These are phyloP conservation scores for Fistularia tabacaria DNA, from an alignment of 2,797 vertebrate species.

Conservation along the genomic window DNA sequence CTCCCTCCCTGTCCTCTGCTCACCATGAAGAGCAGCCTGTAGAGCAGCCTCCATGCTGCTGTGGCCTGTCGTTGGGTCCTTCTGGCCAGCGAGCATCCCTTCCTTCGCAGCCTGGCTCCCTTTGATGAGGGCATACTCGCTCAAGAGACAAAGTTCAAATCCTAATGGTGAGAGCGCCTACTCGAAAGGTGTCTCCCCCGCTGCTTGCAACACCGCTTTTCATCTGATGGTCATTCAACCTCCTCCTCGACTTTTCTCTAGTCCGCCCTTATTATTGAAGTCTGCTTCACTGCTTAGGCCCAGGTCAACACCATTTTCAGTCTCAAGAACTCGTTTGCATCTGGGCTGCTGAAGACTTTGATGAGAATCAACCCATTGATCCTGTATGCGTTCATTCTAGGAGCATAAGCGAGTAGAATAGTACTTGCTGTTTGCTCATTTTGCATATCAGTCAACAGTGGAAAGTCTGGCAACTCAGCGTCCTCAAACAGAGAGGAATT, in stretches of 20 bases:
- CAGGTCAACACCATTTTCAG: slow-evolving; percentile 23
- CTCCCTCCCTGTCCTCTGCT: slow-evolving; percentile 44
- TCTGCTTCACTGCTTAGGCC: slow-evolving; percentile 19
- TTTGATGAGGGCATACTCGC: slow-evolving; percentile 71
- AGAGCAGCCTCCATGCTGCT: slow-evolving; percentile 75
- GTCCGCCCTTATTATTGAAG: neutral
- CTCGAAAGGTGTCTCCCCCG: neutral
- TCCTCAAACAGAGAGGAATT: slow-evolving; percentile 36
- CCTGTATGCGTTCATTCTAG: slow-evolving; percentile 39
- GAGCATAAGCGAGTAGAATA: slow-evolving; percentile 43
- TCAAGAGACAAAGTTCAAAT: neutral
- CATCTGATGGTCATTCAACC: slow-evolving; percentile 6
- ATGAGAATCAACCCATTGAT: slow-evolving; percentile 52
- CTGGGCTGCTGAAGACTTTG: slow-evolving; percentile 27
- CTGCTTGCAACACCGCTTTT: slow-evolving; percentile 1
- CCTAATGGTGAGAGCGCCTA: too few relatives aligned
- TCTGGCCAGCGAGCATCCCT: slow-evolving; percentile 73
- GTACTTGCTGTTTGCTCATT: slow-evolving; percentile 50
- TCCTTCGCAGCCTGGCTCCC: slow-evolving; percentile 70
- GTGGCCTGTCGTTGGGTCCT: slow-evolving; percentile 74
- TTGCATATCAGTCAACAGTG: slow-evolving; percentile 61
- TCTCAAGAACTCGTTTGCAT: slow-evolving; percentile 24
- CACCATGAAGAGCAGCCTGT: slow-evolving; percentile 77
- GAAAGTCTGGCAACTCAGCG: slow-evolving; percentile 30
- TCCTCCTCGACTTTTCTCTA: slow-evolving; percentile 3